These are phyloP conservation scores for Cephalopachus bancanus DNA, from an alignment of 2,797 vertebrate genomes.

Conservation along the genomic window DNA sequence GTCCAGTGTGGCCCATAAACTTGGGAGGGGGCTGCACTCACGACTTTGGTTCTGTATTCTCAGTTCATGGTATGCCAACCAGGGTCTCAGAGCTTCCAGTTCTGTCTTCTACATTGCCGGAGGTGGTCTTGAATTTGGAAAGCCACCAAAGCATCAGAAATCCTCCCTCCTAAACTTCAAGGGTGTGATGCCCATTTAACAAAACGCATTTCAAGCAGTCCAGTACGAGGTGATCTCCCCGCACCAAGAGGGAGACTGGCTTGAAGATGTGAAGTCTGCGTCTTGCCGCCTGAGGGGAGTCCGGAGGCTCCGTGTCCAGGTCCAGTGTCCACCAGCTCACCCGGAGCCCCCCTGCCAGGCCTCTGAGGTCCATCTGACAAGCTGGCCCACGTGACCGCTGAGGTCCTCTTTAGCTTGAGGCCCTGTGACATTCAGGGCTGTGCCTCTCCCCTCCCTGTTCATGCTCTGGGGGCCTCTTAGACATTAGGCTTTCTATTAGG, in stretches of 20 bases:
- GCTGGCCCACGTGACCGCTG: neutral
- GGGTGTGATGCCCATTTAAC: neutral
- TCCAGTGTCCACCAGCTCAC: neutral
- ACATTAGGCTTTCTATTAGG: neutral
- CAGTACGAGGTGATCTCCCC: fast-evolving
- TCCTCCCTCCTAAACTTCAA: neutral
- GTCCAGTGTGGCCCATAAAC: neutral
- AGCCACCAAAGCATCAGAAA: neutral
- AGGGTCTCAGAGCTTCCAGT: neutral
- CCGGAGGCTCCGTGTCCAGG: neutral
- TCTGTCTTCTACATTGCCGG: neutral
- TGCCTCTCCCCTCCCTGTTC: neutral
- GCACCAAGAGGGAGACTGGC: neutral
- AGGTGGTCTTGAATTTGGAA: neutral
- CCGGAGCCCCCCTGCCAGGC: neutral
- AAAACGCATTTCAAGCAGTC: neutral
- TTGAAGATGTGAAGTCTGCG: neutral
- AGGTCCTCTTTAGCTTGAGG: neutral
- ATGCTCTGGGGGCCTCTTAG: neutral
- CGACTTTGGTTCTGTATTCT: neutral
- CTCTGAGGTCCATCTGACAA: neutral
- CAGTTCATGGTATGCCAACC: neutral
- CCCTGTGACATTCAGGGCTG: no score
- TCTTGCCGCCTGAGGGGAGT: neutral
- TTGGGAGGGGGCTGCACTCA: neutral